Base-by-base conservation (phyloP, 2,797 vertebrate species). In the Apogon hyalosoma region DNA sequence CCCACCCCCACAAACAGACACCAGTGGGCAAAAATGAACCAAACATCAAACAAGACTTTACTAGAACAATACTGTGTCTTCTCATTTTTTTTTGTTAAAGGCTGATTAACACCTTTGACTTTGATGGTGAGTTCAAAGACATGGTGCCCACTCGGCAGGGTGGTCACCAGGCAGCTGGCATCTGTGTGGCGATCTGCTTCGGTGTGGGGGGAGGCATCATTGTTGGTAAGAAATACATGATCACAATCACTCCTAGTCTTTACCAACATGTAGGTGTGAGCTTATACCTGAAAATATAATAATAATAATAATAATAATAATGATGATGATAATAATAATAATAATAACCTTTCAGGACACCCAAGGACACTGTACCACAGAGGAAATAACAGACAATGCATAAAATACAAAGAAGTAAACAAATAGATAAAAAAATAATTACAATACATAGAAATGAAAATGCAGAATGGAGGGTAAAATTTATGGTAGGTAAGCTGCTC, bases 151-250 rank as follows among this genome's bases (percentile, higher is more conserved):
- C 85, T 0, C 21, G 50, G 0, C 98, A 99, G 80, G 98, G 97
- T 0, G 94, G 94, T 1, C 94, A 91, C 90, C 98, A 99, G 89
- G 95, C 96, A 0, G 97, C 96, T 0, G 97, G 90, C 31, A 88
- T 98, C 1, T 94, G 94, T 36, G 95, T 99, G 72, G 96, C 96
- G 0, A 48, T 99, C 80, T 93, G 91, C 84, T 97, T 99, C 12
- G 97, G 95, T 3, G 73, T 99, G 0, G 94, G 88, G 0, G 98
- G 98, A 40, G 98, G 98, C 8, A 87, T 91, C 77, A 12, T 98
- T 7, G 95, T 99, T 4, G 98, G 98, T 99, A 87, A 93, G 78
- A 7, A 40, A 24, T 12, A 40, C 24, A 28, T 6, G 5, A 28
- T 6, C 24, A 28, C 52, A 48, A 10, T 0, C 13, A 9, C 9